Evolutionary conservation across 2,797 vertebrate genomes (phyloP).

Genomic region (Tolypeutes matacus): DNA sequence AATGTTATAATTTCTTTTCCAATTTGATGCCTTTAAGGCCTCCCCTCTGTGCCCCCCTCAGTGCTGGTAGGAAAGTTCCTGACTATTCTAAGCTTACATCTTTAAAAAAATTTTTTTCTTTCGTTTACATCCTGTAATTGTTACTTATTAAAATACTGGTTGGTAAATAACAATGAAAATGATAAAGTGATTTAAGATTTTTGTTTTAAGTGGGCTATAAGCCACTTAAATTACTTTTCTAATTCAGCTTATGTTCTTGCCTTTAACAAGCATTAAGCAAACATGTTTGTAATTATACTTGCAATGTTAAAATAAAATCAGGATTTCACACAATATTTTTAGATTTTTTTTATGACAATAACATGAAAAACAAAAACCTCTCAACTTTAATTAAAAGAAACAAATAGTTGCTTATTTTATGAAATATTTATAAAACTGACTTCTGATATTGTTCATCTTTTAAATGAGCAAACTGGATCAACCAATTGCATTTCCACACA

Average conservation of each 20-base stretch:
- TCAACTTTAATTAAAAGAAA: conserved; percentile 49
- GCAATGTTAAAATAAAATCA: conserved; percentile 50
- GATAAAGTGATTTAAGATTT: neutral
- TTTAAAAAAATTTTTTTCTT: neutral
- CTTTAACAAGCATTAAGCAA: conserved; percentile 39
- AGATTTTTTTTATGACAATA: conserved; percentile 55
- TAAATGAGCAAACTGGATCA: neutral
- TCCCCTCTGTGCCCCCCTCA: neutral
- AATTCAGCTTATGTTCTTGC: conserved; percentile 10
- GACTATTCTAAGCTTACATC: conserved; percentile 31
- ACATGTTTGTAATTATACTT: conserved; percentile 14
- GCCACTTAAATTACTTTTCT: conserved; percentile 42
- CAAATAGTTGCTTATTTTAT: conserved; percentile 34
- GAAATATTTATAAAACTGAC: conserved; percentile 13
- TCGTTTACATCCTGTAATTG: neutral
- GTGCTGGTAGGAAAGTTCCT: neutral
- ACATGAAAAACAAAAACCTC: conserved; percentile 44
- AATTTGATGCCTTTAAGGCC: neutral
- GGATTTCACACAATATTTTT: conserved; percentile 39
- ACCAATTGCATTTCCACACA: neutral
- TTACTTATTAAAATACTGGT: neutral
- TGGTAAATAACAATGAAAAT: conserved; percentile 44
- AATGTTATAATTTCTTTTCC: neutral
- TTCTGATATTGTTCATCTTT: conserved; percentile 8
- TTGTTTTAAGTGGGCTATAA: neutral